Conservation (phyloP, 2,797 vertebrate genomes). For the Gastrophryne carolinensis region DNA sequence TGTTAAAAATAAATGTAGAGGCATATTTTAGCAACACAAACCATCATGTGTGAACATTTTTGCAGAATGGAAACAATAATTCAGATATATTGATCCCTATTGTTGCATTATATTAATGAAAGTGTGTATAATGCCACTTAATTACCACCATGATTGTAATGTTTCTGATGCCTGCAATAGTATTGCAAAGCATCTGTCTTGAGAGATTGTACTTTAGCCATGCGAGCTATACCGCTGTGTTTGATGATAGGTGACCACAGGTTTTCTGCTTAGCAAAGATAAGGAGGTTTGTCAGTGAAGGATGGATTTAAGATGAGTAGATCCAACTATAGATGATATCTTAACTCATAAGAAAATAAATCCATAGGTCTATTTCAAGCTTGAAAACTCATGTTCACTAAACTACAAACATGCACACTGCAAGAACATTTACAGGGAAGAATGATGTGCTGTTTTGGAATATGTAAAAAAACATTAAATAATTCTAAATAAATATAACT, state of each 20-base stretch:
- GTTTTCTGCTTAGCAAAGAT: conserved; percentile 46
- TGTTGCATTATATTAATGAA: too few relatives aligned
- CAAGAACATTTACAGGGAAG: background rate
- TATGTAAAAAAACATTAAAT: background rate
- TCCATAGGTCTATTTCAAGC: conserved; percentile 38
- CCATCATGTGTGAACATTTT: too few relatives aligned
- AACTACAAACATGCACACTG: background rate
- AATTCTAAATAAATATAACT: too few relatives aligned
- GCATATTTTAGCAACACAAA: too few relatives aligned
- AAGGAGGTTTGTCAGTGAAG: conserved; percentile 46
- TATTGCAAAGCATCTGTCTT: background rate
- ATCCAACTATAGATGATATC: conserved; percentile 45
- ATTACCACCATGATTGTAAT: conserved; percentile 5
- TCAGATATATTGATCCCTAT: too few relatives aligned
- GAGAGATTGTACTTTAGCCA: conserved; percentile 21
- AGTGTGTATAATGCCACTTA: background rate
- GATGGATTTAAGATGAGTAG: conserved; percentile 47
- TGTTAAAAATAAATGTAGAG: too few relatives aligned
- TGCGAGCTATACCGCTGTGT: conserved; percentile 22
- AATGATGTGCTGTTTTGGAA: background rate
- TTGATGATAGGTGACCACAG: conserved; percentile 49
- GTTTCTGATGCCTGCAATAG: conserved; percentile 7
- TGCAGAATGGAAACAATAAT: too few relatives aligned
- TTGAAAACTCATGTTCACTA: conserved; percentile 33
- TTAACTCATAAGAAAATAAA: conserved; percentile 43